Base-by-base conservation (phyloP, 2,888 invertebrate genomes). In the Drosophila hamatofila region DNA sequence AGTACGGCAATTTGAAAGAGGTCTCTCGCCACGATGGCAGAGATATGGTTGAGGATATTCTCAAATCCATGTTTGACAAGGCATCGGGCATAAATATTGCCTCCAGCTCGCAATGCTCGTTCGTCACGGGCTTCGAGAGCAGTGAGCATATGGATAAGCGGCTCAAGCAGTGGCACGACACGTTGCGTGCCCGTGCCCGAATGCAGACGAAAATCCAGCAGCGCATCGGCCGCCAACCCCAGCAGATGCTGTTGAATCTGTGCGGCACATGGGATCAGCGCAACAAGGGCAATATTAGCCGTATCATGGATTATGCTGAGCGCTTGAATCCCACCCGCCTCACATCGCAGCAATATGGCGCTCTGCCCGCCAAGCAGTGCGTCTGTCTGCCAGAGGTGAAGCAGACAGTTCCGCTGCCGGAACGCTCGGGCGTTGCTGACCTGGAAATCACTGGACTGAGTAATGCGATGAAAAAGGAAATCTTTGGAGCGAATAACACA, bases 361-460 rank as follows among this genome's bases (percentile, higher is more conserved):
- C 44, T 5, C 59, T 91, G 33, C 72, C 62, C 0, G 79, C 67
- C 0, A 33, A 62, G 1, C 71, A 56, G 1, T 80, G 78, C 14
- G 12, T 16, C 23, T 44, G 49, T 9, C 18, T 83, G 6, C 52
- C 75, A 4, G 75, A 79, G 33, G 5, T 91, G 12, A 58, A 48
- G 11, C 89, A 90, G 66, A 92, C 92, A 0, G 52, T 87, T 30
- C 90, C 91, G 0, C 54, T 44, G 16, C 42, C 83, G 0, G 92
- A 91, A 55, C 68, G 46, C 0, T 8, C 42, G 0, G 63, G 75
- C 1, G 8, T 12, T 0, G 30, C 16, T 2, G 12, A n/a, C 5
- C 21, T 91, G 2, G 91, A 91, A 69, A 80, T 91, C n/a, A 64
- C 59, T n/a, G 91, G 91, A 0, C 57, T 91, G 3, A 74, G 88